phyloP scores from a whole-genome alignment of 2,113 vertebrate species.

The Bolborhynchus lineola region DNA sequence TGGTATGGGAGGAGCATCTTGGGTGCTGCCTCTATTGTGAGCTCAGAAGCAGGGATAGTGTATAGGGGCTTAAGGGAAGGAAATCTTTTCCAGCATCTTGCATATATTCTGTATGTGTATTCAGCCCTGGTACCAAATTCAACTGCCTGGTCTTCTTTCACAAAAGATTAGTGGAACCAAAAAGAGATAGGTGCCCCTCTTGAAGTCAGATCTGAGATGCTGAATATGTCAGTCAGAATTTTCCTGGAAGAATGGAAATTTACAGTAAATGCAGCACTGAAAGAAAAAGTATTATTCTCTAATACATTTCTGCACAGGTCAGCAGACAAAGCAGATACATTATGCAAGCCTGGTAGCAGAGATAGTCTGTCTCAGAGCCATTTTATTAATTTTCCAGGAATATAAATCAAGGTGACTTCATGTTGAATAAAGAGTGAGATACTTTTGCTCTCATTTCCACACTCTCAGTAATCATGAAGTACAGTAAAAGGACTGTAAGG shows the following conservation, averaged over 20 bases:
- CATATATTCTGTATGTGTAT: not conserved
- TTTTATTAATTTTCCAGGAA: constrained; percentile 37
- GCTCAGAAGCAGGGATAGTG: not conserved
- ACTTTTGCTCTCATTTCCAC: constrained; percentile 16
- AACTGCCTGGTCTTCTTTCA: not conserved
- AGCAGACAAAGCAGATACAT: constrained; percentile 21
- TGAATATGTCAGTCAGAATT: not conserved
- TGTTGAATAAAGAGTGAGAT: constrained; percentile 31
- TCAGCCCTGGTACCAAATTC: not conserved
- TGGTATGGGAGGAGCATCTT: not conserved
- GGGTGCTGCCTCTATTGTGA: not conserved
- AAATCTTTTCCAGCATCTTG: not conserved
- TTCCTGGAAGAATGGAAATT: constrained; percentile 27
- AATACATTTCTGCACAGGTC: not conserved
- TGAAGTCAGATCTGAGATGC: not conserved
- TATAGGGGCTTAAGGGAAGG: not conserved
- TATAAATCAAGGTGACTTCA: constrained; percentile 25
- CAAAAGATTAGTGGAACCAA: not conserved
- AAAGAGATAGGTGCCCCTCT: not conserved
- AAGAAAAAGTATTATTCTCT: constrained; percentile 2
- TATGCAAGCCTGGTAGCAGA: not conserved
- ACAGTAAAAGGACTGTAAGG: not conserved
- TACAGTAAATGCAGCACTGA: constrained; percentile 7
- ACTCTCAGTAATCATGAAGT: not conserved
- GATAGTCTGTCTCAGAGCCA: not conserved